phyloP scores from a whole-genome alignment of 2,113 vertebrate species.

The Proteles cristata region DNA sequence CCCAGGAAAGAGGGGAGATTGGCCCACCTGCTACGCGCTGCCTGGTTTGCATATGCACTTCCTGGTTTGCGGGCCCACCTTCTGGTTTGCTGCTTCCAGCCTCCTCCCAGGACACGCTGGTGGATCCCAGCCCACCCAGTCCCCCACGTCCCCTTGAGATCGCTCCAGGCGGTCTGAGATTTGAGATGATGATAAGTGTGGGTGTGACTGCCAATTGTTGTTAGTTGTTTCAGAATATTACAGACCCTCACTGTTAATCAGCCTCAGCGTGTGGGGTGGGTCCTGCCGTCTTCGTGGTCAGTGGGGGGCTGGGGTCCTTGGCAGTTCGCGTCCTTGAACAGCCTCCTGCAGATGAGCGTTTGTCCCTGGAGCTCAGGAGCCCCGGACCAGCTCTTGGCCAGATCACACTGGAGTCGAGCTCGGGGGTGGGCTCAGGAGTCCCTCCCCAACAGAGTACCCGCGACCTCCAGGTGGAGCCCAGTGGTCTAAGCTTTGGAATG shows the following conservation, averaged over 20 bases:
- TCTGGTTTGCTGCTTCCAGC: background rate
- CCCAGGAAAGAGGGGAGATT: background rate
- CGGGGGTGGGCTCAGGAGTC: background rate
- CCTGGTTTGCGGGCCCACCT: background rate
- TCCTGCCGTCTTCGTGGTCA: background rate
- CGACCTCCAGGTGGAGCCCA: background rate
- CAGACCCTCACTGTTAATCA: background rate
- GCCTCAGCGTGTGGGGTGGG: background rate
- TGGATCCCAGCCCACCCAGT: fast-evolving
- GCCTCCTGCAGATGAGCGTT: background rate
- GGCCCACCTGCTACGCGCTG: background rate
- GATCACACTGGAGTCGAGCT: background rate
- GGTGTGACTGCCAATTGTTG: background rate
- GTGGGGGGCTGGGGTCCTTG: too few species aligned
- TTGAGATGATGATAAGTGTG: too few species aligned
- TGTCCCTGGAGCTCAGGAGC: background rate
- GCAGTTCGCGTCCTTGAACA: too few species aligned
- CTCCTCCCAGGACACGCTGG: background rate
- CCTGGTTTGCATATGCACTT: background rate
- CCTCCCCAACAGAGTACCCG: background rate
- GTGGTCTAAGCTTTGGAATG: background rate
- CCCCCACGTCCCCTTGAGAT: too few species aligned
- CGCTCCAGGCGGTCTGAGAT: background rate
- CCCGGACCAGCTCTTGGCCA: background rate
- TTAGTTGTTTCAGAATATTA: fast-evolving